Conservation (phyloP, 2,797 vertebrate species). For the Premnoplex brunnescens region DNA sequence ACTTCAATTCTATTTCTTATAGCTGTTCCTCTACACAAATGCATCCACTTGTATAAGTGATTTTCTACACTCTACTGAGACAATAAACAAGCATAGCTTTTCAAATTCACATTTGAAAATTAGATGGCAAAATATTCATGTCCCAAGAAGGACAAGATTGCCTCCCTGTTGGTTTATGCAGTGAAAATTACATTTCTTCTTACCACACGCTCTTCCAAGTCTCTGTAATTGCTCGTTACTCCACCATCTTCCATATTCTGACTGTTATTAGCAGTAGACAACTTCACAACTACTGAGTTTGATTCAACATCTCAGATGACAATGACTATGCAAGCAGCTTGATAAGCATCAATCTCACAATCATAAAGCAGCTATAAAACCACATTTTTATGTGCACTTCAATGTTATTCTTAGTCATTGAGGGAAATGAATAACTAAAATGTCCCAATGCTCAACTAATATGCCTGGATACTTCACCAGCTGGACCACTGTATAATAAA, state of each 20-base stretch:
- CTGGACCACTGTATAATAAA: slow-evolving; percentile 6
- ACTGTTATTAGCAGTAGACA: not conserved
- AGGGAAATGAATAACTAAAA: slow-evolving; percentile 48
- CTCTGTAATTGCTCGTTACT: not conserved
- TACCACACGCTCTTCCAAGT: not conserved
- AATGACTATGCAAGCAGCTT: slow-evolving; percentile 35
- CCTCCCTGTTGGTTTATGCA: not conserved
- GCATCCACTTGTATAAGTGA: not conserved
- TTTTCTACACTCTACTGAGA: slow-evolving; percentile 1
- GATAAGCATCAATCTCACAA: slow-evolving; percentile 22
- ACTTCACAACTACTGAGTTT: not conserved
- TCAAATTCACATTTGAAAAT: slow-evolving; percentile 14
- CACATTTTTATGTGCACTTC: slow-evolving; percentile 25
- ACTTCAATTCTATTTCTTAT: not conserved
- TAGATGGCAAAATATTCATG: not conserved
- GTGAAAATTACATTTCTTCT: not conserved
- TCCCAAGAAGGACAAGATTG: not conserved
- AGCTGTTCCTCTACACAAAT: not conserved
- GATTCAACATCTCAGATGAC: slow-evolving; percentile 30
- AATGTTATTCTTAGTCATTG: slow-evolving; percentile 25
- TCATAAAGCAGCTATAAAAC: slow-evolving; percentile 60
- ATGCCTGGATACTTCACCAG: slow-evolving; percentile 41
- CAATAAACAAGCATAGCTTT: not conserved
- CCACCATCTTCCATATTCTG: not conserved
- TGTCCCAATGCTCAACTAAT: slow-evolving; percentile 8